Evolutionary conservation across 2,797 vertebrate species (phyloP).

Genomic region (Eupleurogrammus muticus): DNA sequence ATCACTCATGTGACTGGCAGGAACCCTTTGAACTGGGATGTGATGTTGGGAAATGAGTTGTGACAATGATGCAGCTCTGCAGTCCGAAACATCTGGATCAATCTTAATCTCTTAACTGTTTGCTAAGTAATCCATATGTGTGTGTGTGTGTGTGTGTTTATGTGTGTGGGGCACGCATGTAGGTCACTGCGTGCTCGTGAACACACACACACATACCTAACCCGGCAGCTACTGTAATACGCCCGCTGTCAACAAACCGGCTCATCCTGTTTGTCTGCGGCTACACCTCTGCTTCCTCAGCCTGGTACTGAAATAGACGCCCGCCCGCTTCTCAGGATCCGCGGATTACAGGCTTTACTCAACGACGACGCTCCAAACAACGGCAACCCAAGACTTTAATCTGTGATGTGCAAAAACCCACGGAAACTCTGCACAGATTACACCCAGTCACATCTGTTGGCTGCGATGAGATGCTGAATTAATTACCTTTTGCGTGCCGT

Average conservation of each 20-base stretch:
- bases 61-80: too few species aligned
- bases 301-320: slow-evolving; percentile 44
- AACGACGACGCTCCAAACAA: slow-evolving; percentile 32
- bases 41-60: not conserved
- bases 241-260: slow-evolving; percentile 43
- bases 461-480: not conserved
- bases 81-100: not conserved
- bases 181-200: not conserved
- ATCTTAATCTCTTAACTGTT: too few species aligned
- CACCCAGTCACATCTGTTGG: not conserved
- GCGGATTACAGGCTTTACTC: slow-evolving; percentile 40
- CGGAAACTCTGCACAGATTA: not conserved
- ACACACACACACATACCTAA: not conserved
- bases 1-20: too few species aligned
- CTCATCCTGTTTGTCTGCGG: slow-evolving; percentile 44
- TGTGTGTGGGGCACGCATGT: not conserved
- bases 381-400: slow-evolving; percentile 31
- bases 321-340: slow-evolving; percentile 19
- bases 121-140: too few species aligned
- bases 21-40: not conserved
- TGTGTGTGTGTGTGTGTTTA: not conserved
- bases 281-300: not conserved
- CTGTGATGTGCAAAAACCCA: not conserved
- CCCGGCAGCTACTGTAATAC: slow-evolving; percentile 2
- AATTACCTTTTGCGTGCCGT: too few species aligned